Evolutionary conservation across 2,797 vertebrate genomes (phyloP).

Genomic region (Chloroceryle amazona): DNA sequence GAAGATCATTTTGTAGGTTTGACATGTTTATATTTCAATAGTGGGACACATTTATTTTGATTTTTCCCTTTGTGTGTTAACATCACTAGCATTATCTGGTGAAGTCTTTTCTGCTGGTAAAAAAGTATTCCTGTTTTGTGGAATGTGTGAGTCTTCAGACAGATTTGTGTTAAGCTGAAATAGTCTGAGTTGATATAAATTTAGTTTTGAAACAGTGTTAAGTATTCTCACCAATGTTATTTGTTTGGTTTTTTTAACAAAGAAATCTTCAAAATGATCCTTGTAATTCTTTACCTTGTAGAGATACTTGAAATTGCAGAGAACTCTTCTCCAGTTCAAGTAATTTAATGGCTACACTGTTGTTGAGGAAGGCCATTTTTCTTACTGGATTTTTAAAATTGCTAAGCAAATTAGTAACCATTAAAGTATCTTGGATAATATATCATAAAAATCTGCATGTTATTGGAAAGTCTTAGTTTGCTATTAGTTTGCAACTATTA

Average conservation of each 20-base stretch:
- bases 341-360: background rate
- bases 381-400: background rate
- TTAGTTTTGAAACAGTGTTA: background rate
- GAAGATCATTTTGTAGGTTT: background rate
- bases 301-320: background rate
- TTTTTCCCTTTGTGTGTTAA: background rate
- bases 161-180: background rate
- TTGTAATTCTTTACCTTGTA: background rate
- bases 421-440: background rate
- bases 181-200: background rate
- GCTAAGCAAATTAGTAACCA: background rate
- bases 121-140: background rate
- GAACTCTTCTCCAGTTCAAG: background rate
- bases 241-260: background rate
- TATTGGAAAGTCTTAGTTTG: background rate
- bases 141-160: background rate
- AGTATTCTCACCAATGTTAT: background rate
- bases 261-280: background rate
- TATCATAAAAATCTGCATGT: background rate
- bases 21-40: background rate
- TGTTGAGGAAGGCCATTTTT: background rate
- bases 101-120: background rate
- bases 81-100: background rate
- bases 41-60: rapidly evolving
- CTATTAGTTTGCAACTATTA: background rate